These are phyloP conservation scores for Drosophila grimshawi DNA, from an alignment of 1,140 invertebrate genomes.

Conservation along the genomic window DNA sequence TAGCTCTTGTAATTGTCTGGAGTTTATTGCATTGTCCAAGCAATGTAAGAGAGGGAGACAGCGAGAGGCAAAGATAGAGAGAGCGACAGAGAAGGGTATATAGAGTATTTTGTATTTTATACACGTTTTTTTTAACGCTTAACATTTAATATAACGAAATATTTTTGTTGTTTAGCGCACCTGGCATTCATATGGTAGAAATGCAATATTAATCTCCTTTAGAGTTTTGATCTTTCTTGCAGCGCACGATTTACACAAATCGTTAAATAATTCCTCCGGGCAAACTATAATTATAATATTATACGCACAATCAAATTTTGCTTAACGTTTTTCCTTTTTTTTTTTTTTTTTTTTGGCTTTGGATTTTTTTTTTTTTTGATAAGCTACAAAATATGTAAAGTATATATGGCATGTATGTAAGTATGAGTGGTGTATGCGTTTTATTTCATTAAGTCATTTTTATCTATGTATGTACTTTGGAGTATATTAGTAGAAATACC, in stretches of 20 bases:
- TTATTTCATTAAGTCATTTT: background rate
- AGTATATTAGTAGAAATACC: conserved; percentile 8
- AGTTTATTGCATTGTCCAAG: conserved; percentile 1
- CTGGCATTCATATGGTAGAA: conserved; percentile 99
- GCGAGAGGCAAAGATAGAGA: conserved; percentile 3
- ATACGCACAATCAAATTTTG: conserved; percentile 54
- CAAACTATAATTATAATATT: conserved; percentile 88
- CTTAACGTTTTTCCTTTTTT: conserved; percentile 18
- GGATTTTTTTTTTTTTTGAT: background rate
- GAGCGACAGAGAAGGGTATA: conserved; percentile 4
- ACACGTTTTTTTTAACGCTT: conserved; percentile 18
- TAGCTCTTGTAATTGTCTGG: background rate
- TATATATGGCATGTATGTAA: conserved; percentile 5
- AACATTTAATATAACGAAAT: conserved; percentile 12
- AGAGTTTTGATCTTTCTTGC: conserved; percentile 99
- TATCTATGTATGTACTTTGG: background rate
- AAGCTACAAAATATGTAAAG: conserved; percentile 11
- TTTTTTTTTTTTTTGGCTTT: background rate
- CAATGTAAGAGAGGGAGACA: conserved; percentile 5
- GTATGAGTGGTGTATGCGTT: background rate
- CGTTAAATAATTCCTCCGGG: conserved; percentile 96
- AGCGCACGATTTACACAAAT: conserved; percentile 97
- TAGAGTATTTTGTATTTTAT: conserved; percentile 31
- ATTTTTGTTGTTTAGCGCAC: conserved; percentile 86
- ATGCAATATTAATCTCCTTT: conserved; percentile 99